Base-by-base conservation (phyloP, 1,140 invertebrate genomes). In the Drosophila murphyi region DNA sequence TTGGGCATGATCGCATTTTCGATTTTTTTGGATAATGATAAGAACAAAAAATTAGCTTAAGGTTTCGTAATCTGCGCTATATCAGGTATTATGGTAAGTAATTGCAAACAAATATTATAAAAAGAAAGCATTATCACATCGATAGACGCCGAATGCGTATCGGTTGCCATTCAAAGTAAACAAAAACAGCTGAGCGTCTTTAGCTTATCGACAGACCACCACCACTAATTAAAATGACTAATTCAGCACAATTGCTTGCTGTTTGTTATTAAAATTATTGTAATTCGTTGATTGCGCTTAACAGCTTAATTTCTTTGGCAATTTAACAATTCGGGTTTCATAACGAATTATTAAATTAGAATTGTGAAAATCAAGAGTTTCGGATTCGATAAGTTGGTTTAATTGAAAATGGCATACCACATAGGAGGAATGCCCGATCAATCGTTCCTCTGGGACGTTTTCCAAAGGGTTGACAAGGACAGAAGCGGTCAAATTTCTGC, bases 401-500 rank as follows among this genome's bases (percentile, higher is more conserved):
- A 4, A 28, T 95, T 70, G 98, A 70, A 61, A 31, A 89, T 89
- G 86, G 37, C 85, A 12, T 79, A 80, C 35, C 67, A 90, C 92
- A 93, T n/a, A 71, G 95, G 94, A 39, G 94, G 94, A 45, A 95
- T 96, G 94, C 96, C 96, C 0, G 95, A 94, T 83, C 93, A 96
- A 60, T 95, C 97, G 78, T 97, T 97, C 90, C 92, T 97, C 6
- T 97, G 96, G 95, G 95, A 96, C 82, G 95, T 97, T 7, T 97
- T 97, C 90, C 95, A 96, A 94, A 95, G 96, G 93, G 98, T 99
- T 45, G 98, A 99, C 91, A 96, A 95, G 92, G 98, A 99, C 93
- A 93, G 95, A 76, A 98, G 97, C 94, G 98, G 98, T n/a, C 95
- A 95, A 64, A 99, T 99, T 64, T 96, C 96, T 75, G 95, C 96